Base-by-base conservation (phyloP, 2,113 vertebrate species). In the Gadus macrocephalus region DNA sequence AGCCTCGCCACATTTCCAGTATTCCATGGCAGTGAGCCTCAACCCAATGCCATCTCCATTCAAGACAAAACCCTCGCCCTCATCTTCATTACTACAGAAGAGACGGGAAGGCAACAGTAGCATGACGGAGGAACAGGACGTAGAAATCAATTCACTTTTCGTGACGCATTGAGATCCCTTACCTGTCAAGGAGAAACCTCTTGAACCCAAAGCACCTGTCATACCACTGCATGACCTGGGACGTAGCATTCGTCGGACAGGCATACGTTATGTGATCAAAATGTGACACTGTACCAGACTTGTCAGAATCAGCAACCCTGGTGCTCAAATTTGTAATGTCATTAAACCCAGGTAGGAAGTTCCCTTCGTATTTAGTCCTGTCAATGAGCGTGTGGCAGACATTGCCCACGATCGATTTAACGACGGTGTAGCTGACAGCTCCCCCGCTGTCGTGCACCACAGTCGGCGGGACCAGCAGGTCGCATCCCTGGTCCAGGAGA, bases 241-340 rank as follows among this genome's bases (percentile, higher is more conserved):
- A 81, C 2, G 93, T 88, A 0, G 88, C 78, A 0, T 88, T 89
- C 5, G 84, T 81, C 0, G 73, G 88, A 65, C 96, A 96, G 17
- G 92, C 95, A 0, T 93, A 94, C 0, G 97, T 96, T 63, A 99
- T 86, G 82, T 99, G 97, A 73, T 99, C 97, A 1, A 98, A 94
- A 42, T 95, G 93, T 9, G 91, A 93, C 71, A 96, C 81, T 11
- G 91, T 78, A 53, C 89, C 87, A 1, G 72, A 71, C 2, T 2
- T 0, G 55, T 69, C 69, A 9, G 1, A 78, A 12, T 64, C 67
- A 69, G 17, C 78, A 55, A 20, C 5, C 71, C 17, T 27, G 72
- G 63, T 55, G 35, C 49, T 19, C 4, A 49, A 12, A 2, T 70
- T 72, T 3, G 28, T 53, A 14, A 91, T 53, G 0, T 72, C 70